Conservation (phyloP, 2,888 invertebrate genomes). For the Pseudococcus longispinus region DNA sequence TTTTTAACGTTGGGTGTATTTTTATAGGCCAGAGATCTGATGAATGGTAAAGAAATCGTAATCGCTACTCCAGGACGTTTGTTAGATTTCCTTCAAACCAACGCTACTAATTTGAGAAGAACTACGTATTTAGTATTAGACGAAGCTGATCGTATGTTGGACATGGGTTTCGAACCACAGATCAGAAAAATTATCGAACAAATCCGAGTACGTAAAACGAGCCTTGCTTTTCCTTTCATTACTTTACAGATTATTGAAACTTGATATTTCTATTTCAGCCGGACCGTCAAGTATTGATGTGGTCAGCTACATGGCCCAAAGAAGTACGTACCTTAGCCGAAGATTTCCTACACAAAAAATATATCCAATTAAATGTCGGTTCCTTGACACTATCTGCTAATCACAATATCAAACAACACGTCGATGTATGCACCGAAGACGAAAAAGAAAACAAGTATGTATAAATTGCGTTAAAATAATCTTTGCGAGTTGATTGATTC, state of each 20-base stretch:
- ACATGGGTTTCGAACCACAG: constrained; percentile 98
- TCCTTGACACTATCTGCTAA: constrained; percentile 89
- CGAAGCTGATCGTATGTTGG: constrained; percentile 96
- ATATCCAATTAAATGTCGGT: constrained; percentile 92
- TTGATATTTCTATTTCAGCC: constrained; percentile 66
- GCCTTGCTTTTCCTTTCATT: not conserved
- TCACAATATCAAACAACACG: constrained; percentile 96
- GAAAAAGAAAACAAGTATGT: constrained; percentile 75
- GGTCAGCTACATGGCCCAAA: constrained; percentile 98
- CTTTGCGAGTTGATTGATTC: not conserved
- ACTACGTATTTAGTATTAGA: constrained; percentile 94
- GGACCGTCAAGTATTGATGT: constrained; percentile 96
- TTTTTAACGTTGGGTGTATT: not conserved
- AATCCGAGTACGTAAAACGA: constrained; percentile 69
- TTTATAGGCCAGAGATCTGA: constrained; percentile 81
- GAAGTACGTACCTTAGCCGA: constrained; percentile 82
- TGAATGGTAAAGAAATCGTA: constrained; percentile 90
- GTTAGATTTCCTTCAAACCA: constrained; percentile 90
- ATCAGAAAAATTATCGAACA: constrained; percentile 94
- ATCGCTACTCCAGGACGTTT: constrained; percentile 94
- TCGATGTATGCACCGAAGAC: constrained; percentile 87
- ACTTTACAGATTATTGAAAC: not conserved
- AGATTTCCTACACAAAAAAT: constrained; percentile 86
- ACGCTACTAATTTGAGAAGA: constrained; percentile 81
- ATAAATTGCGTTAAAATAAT: not conserved